Conservation (phyloP, 2,888 invertebrate genomes). For the Alloplasta piceator region DNA sequence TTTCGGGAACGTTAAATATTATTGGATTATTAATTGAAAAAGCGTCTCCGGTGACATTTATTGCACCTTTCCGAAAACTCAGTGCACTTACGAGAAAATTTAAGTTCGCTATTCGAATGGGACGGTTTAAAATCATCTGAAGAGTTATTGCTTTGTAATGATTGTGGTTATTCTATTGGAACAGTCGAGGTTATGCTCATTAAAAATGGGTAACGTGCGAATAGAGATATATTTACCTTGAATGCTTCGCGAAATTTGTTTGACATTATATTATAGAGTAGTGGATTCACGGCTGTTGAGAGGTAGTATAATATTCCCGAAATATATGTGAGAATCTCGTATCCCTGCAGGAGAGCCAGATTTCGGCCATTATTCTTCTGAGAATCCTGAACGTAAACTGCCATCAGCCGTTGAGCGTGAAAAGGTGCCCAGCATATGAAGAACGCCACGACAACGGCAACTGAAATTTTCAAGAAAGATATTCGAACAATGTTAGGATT, state of each 20-base stretch:
- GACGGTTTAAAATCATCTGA: too few species aligned
- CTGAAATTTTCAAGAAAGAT: slow-evolving; percentile 82
- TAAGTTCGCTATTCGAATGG: too few species aligned
- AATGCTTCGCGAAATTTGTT: slow-evolving; percentile 89
- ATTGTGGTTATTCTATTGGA: too few species aligned
- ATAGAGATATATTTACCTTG: slow-evolving; percentile 83
- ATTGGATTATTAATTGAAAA: too few species aligned
- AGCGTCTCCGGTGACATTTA: too few species aligned
- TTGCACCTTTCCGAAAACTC: too few species aligned
- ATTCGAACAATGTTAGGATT: slow-evolving; percentile 5
- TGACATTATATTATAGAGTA: slow-evolving; percentile 89
- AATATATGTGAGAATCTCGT: slow-evolving; percentile 85
- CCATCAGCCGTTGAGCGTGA: slow-evolving; percentile 94
- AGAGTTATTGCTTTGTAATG: too few species aligned
- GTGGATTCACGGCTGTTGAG: slow-evolving; percentile 89
- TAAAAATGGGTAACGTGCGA: too few species aligned
- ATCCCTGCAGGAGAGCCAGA: slow-evolving; percentile 83
- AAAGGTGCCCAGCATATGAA: slow-evolving; percentile 96
- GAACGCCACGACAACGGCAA: slow-evolving; percentile 92
- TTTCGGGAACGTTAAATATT: too few species aligned
- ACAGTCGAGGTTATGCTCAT: too few species aligned
- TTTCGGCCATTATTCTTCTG: slow-evolving; percentile 82
- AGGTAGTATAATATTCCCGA: slow-evolving; percentile 88
- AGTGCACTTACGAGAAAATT: too few species aligned
- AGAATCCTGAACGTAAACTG: slow-evolving; percentile 88